phyloP scores from a whole-genome alignment of 1,140 invertebrate species.

The Dysdera silvatica region DNA sequence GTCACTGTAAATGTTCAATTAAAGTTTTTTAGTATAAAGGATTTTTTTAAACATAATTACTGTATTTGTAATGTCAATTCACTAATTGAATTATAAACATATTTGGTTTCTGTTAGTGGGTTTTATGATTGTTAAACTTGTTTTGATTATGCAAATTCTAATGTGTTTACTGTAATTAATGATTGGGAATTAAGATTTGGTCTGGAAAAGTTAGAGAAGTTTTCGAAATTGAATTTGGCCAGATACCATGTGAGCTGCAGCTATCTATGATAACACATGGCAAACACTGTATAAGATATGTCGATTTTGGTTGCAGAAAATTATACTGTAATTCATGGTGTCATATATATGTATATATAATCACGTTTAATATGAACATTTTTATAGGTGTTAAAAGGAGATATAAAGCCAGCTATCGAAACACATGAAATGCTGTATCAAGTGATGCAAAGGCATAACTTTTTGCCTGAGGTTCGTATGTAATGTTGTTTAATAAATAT shows the following conservation, averaged over 20 bases:
- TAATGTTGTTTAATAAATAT: not conserved
- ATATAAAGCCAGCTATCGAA: slow-evolving; percentile 91
- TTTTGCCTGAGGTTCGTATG: slow-evolving; percentile 78
- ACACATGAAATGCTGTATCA: slow-evolving; percentile 96
- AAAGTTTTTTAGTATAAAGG: too few relatives aligned
- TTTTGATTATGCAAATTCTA: too few relatives aligned
- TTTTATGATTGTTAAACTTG: too few relatives aligned
- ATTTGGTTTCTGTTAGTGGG: too few relatives aligned
- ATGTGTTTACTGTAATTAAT: too few relatives aligned
- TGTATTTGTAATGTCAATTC: too few relatives aligned
- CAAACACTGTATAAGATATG: not conserved
- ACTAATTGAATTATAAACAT: too few relatives aligned
- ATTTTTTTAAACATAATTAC: too few relatives aligned
- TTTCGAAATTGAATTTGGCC: not conserved
- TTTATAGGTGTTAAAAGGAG: slow-evolving; percentile 70
- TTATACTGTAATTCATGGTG: not conserved
- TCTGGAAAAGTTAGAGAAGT: too few relatives aligned
- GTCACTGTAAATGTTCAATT: too few relatives aligned
- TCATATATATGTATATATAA: not conserved
- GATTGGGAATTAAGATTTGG: too few relatives aligned
- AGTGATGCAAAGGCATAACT: slow-evolving; percentile 88
- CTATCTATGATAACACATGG: not conserved
- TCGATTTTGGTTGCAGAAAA: not conserved
- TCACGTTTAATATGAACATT: not conserved
- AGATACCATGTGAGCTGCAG: not conserved